Conservation (phyloP, 2,888 invertebrate species). For the Scrobipalpa atriplicella region DNA sequence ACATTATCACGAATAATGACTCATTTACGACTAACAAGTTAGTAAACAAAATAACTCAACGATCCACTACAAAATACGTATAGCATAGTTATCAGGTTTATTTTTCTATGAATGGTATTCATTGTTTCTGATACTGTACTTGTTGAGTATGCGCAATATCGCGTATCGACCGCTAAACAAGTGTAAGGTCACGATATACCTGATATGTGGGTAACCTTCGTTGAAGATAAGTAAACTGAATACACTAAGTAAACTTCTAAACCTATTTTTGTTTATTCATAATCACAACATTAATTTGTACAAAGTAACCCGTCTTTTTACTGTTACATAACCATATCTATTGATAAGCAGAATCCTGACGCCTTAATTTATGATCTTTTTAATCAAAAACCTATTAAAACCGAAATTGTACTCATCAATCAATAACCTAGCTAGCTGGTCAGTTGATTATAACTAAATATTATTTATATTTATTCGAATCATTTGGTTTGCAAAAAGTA, state of each 20-base stretch:
- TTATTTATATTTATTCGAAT: not conserved
- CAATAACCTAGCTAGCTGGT: not conserved
- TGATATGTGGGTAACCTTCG: constrained; percentile 2
- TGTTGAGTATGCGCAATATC: constrained; percentile 28
- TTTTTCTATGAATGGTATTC: constrained; percentile 30
- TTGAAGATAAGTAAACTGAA: constrained; percentile 9
- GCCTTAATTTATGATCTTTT: no score
- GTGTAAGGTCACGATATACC: constrained; percentile 33
- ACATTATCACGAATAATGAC: not conserved
- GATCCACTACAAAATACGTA: constrained; percentile 30
- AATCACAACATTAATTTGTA: no score
- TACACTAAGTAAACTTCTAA: not conserved
- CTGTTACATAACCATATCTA: no score
- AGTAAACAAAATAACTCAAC: constrained; percentile 35
- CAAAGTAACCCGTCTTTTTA: no score
- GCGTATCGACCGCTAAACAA: constrained; percentile 31
- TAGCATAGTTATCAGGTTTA: constrained; percentile 34
- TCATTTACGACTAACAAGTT: constrained; percentile 28
- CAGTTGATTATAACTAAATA: not conserved
- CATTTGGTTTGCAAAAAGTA: no score
- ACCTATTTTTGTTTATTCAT: no score
- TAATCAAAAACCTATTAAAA: no score
- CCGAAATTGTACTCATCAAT: not conserved
- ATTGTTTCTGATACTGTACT: constrained; percentile 34
- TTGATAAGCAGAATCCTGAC: no score